These are phyloP conservation scores for Aptenodytes forsteri DNA, from an alignment of 2,113 vertebrate species.

Conservation along the genomic window DNA sequence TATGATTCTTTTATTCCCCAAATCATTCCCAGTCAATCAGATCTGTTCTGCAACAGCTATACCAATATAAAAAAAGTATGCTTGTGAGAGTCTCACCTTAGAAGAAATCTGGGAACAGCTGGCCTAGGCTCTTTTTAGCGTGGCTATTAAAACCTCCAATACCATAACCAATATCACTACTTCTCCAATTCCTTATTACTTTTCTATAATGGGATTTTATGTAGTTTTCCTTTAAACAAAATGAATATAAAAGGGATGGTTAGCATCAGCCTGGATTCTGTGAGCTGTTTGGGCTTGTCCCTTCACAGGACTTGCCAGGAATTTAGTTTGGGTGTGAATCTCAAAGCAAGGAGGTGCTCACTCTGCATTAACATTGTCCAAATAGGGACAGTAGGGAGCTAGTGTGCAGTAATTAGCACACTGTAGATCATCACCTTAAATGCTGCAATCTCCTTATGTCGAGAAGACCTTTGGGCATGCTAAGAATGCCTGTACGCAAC, in stretches of 20 bases:
- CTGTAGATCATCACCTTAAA: neutral
- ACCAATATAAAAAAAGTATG: neutral
- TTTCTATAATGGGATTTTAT: neutral
- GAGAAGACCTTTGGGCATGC: neutral
- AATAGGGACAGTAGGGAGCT: neutral
- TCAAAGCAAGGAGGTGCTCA: neutral
- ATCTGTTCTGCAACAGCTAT: neutral
- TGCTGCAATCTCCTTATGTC: neutral
- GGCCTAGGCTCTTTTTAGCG: neutral
- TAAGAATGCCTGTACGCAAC: neutral
- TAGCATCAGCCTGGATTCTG: neutral
- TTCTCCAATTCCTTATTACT: neutral
- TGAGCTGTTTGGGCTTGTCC: neutral
- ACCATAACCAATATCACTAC: neutral
- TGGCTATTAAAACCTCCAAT: neutral
- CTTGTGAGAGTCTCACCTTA: neutral
- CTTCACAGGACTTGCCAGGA: neutral
- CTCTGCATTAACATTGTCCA: neutral
- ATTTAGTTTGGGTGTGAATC: neutral
- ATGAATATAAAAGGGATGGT: neutral
- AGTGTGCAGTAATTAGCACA: neutral
- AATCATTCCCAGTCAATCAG: neutral
- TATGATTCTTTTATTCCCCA: neutral
- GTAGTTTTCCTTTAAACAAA: neutral
- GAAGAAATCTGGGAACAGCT: neutral